phyloP scores from a whole-genome alignment of 1,140 invertebrate genomes.

The Plutomurus gul region DNA sequence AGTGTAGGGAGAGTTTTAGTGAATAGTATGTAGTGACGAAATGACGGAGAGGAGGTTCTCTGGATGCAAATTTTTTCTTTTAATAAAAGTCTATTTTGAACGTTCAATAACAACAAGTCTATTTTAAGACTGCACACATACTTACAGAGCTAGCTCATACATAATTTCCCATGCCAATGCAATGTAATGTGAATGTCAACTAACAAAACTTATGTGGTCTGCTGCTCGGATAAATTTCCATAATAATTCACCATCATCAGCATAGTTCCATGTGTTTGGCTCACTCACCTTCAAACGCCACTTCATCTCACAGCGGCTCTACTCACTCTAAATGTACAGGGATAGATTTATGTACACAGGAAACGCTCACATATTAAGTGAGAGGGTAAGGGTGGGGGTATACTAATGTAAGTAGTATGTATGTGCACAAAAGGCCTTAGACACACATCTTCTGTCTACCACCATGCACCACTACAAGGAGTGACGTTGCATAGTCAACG shows the following conservation, averaged over 20 bases:
- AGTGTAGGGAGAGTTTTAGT: too few relatives aligned
- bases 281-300: neutral
- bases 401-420: too few relatives aligned
- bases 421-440: too few relatives aligned
- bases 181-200: neutral
- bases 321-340: too few relatives aligned
- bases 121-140: neutral
- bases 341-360: too few relatives aligned
- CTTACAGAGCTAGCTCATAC: neutral
- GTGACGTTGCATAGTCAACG: too few relatives aligned
- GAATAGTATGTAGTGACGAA: neutral
- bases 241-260: neutral
- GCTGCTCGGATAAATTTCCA: neutral
- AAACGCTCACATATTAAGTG: too few relatives aligned
- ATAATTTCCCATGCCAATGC: neutral
- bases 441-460: too few relatives aligned
- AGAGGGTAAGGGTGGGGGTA: too few relatives aligned
- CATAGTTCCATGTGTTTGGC: neutral
- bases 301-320: neutral
- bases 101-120: neutral
- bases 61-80: slow-evolving; percentile 2
- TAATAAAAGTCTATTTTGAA: slow-evolving; percentile 23
- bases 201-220: neutral
- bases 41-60: neutral
- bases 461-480: too few relatives aligned